Percentiles rank a stretch among this genome's conserved stretches.
Conservation (phyloP, 2,797 vertebrate genomes). For the Glyptemys insculpta region DNA sequence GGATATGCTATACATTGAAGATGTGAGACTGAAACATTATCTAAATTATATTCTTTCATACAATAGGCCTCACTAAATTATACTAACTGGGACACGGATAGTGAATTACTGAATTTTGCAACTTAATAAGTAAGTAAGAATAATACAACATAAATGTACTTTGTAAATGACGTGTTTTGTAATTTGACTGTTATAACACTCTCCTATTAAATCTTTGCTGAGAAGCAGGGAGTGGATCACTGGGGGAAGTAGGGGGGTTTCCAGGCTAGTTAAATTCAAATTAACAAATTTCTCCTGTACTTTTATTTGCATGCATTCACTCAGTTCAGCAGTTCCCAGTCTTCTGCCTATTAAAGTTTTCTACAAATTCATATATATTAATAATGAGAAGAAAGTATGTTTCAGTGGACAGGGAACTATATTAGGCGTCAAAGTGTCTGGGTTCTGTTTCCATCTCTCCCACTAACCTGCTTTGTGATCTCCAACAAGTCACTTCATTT, state of each 20-base stretch:
- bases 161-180: background rate
- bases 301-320: constrained; percentile 6
- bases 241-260: background rate
- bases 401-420: rapidly evolving
- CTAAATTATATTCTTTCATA: background rate
- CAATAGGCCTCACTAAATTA: background rate
- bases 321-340: background rate
- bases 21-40: background rate
- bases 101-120: background rate
- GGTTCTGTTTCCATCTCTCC: background rate
- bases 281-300: background rate
- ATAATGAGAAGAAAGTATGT: background rate
- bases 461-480: background rate
- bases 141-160: background rate
- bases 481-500: background rate
- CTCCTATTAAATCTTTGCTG: background rate
- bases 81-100: background rate
- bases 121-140: background rate
- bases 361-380: background rate
- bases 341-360: background rate
- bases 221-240: background rate
- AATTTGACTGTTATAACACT: rapidly evolving
- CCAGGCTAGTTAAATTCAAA: background rate
- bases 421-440: background rate
- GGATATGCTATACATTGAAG: background rate